Conservation (phyloP, 2,797 vertebrate genomes). For the Tenualosa ilisha region DNA sequence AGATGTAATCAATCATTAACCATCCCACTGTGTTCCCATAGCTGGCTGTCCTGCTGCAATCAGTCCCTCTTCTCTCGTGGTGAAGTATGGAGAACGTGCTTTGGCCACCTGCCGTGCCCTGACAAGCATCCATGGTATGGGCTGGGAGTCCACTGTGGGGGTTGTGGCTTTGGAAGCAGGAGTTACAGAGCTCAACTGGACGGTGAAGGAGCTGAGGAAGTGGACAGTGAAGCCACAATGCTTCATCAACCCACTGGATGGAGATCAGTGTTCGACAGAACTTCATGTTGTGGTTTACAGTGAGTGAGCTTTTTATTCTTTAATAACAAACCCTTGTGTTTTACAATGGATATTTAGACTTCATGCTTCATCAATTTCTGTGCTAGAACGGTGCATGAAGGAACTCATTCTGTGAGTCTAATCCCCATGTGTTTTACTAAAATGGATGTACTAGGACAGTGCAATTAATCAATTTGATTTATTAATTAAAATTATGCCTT, state of each 20-base stretch:
- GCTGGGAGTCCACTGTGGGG: slow-evolving; percentile 46
- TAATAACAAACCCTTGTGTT: too few relatives aligned
- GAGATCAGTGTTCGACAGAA: not conserved
- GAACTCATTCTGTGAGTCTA: too few relatives aligned
- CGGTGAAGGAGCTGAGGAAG: not conserved
- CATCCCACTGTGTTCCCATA: not conserved
- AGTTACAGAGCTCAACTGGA: not conserved
- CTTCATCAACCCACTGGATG: not conserved
- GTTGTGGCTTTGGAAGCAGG: rapidly evolving
- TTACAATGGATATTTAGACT: too few relatives aligned
- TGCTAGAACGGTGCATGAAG: too few relatives aligned
- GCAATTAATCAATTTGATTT: too few relatives aligned
- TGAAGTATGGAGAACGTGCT: slow-evolving; percentile 54
- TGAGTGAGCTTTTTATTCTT: slow-evolving; percentile 31
- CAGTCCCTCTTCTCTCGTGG: slow-evolving; percentile 52
- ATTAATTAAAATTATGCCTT: too few relatives aligned
- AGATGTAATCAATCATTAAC: not conserved
- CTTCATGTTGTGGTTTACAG: slow-evolving; percentile 39
- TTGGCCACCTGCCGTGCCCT: slow-evolving; percentile 54
- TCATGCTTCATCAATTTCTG: too few relatives aligned
- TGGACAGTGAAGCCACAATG: slow-evolving; percentile 18
- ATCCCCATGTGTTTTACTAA: too few relatives aligned
- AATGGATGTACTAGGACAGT: too few relatives aligned
- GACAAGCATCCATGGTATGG: rapidly evolving
- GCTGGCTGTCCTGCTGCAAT: slow-evolving; percentile 44